Percentiles rank a stretch among this genome's conserved stretches.
Evolutionary conservation across 2,797 vertebrate species (phyloP).

Genomic region (Notolabrus celidotus): DNA sequence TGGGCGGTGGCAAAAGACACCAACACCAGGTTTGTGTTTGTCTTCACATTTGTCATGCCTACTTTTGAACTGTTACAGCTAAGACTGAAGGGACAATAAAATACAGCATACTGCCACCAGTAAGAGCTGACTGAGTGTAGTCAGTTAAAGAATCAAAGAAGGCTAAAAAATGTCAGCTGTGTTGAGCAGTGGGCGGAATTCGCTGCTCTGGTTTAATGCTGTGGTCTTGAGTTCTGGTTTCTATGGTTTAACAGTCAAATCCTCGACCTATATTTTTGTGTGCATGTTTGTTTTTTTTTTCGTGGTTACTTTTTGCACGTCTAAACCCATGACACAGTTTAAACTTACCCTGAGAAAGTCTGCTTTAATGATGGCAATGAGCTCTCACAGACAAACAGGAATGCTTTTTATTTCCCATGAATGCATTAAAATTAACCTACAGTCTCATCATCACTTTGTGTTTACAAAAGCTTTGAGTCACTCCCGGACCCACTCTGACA

Average conservation of each 20-base stretch:
- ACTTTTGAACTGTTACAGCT: too few species aligned
- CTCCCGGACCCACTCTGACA: neutral
- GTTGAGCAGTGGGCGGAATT: neutral
- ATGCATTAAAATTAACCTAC: constrained; percentile 24
- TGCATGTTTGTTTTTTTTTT: constrained; percentile 47
- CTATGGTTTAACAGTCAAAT: constrained; percentile 17
- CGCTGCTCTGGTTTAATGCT: neutral
- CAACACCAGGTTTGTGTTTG: too few species aligned
- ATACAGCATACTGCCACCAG: constrained; percentile 7
- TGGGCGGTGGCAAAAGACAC: constrained; percentile 10
- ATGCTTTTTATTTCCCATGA: constrained; percentile 9
- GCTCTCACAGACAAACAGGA: constrained; percentile 27
- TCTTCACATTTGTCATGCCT: too few species aligned
- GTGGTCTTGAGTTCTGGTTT: constrained; percentile 5
- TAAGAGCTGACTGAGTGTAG: neutral
- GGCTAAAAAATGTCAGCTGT: constrained; percentile 1
- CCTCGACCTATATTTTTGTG: constrained; percentile 30
- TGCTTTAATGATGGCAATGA: constrained; percentile 15
- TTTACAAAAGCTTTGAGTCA: constrained; percentile 11
- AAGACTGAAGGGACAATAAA: too few species aligned
- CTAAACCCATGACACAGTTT: constrained; percentile 7
- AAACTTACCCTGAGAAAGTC: constrained; percentile 34
- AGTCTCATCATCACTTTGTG: neutral
- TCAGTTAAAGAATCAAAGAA: constrained; percentile 7
- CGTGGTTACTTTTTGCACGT: constrained; percentile 50